Base-by-base conservation (phyloP, 2,797 vertebrate genomes). In the Lacerta viridis region DNA sequence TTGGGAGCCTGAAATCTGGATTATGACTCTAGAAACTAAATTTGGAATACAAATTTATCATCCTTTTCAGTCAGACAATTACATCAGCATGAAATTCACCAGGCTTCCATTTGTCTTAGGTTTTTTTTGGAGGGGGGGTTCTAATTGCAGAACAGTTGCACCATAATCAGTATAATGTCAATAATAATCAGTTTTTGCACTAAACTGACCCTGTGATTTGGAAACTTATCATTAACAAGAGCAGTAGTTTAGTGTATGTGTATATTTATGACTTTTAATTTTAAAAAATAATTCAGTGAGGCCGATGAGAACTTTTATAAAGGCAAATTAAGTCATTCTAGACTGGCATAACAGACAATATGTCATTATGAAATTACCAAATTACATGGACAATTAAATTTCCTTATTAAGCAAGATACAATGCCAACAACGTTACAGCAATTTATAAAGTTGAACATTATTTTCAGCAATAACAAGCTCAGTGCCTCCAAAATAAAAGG, bases 351-450 rank as follows among this genome's bases (percentile, higher is more conserved):
- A 95, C 93, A 95, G 96, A 95, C 92, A 96, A 94, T 95, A 93
- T 92, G 96, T 96, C 95, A 95, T 92, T 94, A 95, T 96, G 92
- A 95, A 97, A 97, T 96, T 96, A 97, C 87, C 95, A 95, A 94
- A 97, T 97, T 95, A 97, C 96, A 97, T 96, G 96, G 96, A 97
- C 95, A 98, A 97, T 97, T 97, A 97, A 94, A 92, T 94, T 95
- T 95, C 95, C 96, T 96, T 97, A 96, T 97, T 97, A 96, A 97
- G 95, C 90, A 95, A 96, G 95, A 95, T 95, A 95, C 94, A 97
- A 89, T 93, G 75, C 95, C 90, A 95, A 95, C 92, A 93, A 94
- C 95, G 93, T 95, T 94, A 90, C 92, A 90, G 88, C 96, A 96
- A 96, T 96, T 95, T 93, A 90, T 93, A 93, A 96, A 94, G 90